Conservation (phyloP, 2,113 vertebrate genomes). For the Guaruba guarouba region DNA sequence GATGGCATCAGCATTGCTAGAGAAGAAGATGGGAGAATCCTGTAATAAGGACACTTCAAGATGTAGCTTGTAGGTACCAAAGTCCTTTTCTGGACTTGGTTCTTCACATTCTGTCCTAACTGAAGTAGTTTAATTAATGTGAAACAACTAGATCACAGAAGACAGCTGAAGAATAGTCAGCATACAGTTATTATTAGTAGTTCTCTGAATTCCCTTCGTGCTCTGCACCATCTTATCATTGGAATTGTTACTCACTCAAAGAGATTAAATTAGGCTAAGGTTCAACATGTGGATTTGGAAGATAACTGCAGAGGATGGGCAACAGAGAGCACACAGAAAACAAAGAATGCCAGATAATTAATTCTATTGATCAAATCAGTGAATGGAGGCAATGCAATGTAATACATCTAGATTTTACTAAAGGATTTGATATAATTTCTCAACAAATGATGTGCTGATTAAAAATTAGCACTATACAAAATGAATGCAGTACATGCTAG, state of each 20-base stretch:
- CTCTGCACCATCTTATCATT: not conserved
- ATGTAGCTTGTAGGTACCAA: not conserved
- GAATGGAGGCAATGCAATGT: conserved; percentile 13
- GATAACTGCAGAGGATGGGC: conserved; percentile 5
- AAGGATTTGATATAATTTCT: conserved; percentile 29
- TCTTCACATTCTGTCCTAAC: not conserved
- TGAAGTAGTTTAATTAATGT: not conserved
- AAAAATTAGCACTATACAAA: conserved; percentile 59
- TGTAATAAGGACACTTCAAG: not conserved
- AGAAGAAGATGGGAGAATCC: not conserved
- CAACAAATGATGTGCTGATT: conserved; percentile 45
- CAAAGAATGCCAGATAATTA: conserved; percentile 45
- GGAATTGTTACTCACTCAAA: conserved; percentile 31
- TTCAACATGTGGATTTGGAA: conserved; percentile 49
- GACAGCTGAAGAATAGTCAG: not conserved
- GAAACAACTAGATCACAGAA: conserved; percentile 4
- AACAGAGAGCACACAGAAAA: conserved; percentile 21
- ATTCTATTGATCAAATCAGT: conserved; percentile 44
- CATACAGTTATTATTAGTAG: not conserved
- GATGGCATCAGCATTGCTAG: not conserved
- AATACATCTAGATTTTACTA: conserved; percentile 34
- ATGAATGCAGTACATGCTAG: conserved; percentile 18
- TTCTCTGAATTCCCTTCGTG: conserved; percentile 1
- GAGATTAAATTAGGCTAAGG: conserved; percentile 54
- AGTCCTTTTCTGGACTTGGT: not conserved